Evolutionary conservation across 1,140 invertebrate species (phyloP).

Genomic region (Solen grandis): DNA sequence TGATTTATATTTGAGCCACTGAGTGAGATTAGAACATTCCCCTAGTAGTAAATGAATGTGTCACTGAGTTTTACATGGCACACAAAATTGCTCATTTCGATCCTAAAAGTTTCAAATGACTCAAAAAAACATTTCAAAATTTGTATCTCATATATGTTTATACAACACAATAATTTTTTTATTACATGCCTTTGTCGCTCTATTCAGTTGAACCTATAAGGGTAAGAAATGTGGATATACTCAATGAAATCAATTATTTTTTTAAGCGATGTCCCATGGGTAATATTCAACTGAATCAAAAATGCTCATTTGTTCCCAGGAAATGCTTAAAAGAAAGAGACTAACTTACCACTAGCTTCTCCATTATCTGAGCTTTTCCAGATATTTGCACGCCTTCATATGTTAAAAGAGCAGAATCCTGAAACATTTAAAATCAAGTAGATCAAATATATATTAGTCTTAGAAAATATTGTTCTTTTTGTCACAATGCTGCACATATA

Average conservation of each 20-base stretch:
- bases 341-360: slow-evolving; percentile 52
- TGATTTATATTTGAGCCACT: too few relatives aligned
- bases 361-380: slow-evolving; percentile 48
- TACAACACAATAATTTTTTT: background rate
- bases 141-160: too few relatives aligned
- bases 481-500: too few relatives aligned
- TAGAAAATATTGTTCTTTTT: too few relatives aligned
- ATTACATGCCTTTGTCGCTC: background rate
- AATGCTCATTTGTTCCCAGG: too few relatives aligned
- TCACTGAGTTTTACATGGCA: too few relatives aligned
- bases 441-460: too few relatives aligned
- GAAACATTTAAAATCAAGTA: slow-evolving; percentile 37
- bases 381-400: slow-evolving; percentile 57
- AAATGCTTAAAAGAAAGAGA: background rate
- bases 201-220: background rate
- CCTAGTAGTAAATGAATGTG: too few relatives aligned
- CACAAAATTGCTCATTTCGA: too few relatives aligned
- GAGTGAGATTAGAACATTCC: too few relatives aligned
- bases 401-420: slow-evolving; percentile 50
- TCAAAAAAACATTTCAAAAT: too few relatives aligned
- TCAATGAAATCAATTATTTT: background rate
- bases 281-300: background rate
- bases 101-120: too few relatives aligned
- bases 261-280: background rate
- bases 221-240: background rate